Evolutionary conservation across 2,888 invertebrate species (phyloP).

Genomic region (Geotrupes spiniger): DNA sequence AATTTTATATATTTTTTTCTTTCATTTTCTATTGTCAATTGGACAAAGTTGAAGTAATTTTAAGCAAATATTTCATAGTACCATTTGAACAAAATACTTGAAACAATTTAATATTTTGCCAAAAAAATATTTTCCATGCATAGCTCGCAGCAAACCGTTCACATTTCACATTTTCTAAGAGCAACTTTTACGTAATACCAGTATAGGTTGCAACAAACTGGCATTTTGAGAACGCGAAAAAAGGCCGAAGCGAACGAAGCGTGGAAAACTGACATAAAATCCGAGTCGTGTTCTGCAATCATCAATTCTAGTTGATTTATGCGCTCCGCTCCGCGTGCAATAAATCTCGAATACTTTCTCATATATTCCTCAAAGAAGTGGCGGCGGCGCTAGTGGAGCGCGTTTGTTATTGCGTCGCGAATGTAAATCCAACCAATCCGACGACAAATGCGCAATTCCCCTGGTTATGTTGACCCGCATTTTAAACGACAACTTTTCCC

Average conservation of each 20-base stretch:
- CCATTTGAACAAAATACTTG: too few species aligned
- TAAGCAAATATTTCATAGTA: too few species aligned
- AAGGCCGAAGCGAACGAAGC: constrained; percentile 17
- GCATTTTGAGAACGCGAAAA: constrained; percentile 1
- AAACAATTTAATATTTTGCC: too few species aligned
- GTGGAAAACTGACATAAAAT: constrained; percentile 26
- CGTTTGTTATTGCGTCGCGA: constrained; percentile 33
- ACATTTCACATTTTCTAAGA: too few species aligned
- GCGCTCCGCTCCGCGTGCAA: constrained; percentile 28
- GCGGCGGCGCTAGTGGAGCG: constrained; percentile 28
- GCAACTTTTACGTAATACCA: too few species aligned
- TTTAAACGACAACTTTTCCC: too few species aligned
- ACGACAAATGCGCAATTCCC: constrained; percentile 4
- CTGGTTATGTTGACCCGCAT: neutral
- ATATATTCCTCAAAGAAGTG: constrained; percentile 32
- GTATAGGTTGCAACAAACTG: too few species aligned
- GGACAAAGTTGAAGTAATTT: too few species aligned
- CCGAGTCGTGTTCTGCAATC: constrained; percentile 28
- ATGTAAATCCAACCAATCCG: constrained; percentile 18
- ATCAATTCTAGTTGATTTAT: constrained; percentile 35
- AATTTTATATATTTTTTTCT: too few species aligned
- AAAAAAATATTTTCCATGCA: too few species aligned
- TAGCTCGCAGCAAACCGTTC: too few species aligned
- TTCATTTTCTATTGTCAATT: too few species aligned
- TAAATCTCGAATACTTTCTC: constrained; percentile 38